Percentiles rank a stretch among this genome's conserved stretches.
Evolutionary conservation across 1,140 invertebrate genomes (phyloP).

Genomic region (Druon quercuslanigerum): DNA sequence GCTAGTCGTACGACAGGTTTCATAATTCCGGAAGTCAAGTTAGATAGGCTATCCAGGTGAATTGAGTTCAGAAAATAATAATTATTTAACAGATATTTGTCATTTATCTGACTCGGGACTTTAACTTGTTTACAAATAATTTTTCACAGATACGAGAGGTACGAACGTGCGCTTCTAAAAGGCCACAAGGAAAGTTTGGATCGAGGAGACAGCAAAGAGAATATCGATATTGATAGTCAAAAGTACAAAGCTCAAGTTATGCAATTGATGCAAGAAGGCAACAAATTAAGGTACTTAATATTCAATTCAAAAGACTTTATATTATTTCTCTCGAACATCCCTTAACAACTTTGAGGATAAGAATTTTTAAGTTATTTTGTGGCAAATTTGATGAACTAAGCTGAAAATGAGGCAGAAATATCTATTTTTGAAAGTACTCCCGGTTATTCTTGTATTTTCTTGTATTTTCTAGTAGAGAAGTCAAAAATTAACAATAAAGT

Average conservation of each 20-base stretch:
- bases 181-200: conserved; percentile 75
- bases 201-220: conserved; percentile 68
- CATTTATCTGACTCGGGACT: background rate
- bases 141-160: conserved; percentile 72
- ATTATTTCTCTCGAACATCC: conserved; percentile 23
- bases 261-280: conserved; percentile 73
- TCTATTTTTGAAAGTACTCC: no score
- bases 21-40: conserved; percentile 71
- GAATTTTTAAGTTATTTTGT: no score
- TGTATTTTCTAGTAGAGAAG: no score
- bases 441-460: no score
- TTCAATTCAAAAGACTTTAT: background rate
- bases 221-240: conserved; percentile 67
- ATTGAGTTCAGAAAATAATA: background rate
- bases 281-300: conserved; percentile 76
- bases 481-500: no score
- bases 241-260: conserved; percentile 73
- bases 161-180: conserved; percentile 78
- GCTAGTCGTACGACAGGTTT: conserved; percentile 74
- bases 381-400: no score
- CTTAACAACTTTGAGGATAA: no score
- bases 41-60: conserved; percentile 72
- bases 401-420: no score
- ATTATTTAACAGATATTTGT: background rate
- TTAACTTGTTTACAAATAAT: background rate